These are phyloP conservation scores for Rattus norvegicus DNA, from an alignment of 2,113 vertebrate genomes.

Conservation along the genomic window DNA sequence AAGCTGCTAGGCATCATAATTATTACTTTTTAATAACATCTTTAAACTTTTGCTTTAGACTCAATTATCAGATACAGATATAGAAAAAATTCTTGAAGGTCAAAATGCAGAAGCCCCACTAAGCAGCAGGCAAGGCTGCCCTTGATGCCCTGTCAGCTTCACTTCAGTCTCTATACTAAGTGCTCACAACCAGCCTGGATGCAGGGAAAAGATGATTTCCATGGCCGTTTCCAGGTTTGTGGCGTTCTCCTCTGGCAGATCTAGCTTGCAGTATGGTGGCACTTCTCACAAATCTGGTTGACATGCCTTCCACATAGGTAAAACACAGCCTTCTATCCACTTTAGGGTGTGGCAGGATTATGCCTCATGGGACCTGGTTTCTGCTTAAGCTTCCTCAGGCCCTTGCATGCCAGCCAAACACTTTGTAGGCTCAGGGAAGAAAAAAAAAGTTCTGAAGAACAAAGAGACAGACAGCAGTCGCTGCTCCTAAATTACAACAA, in stretches of 20 bases:
- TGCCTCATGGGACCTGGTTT: conserved; percentile 55
- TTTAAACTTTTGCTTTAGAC: conserved; percentile 1
- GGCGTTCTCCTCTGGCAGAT: conserved; percentile 49
- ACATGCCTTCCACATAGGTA: conserved; percentile 57
- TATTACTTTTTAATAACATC: not conserved
- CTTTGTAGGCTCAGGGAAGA: conserved; percentile 62
- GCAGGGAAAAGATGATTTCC: conserved; percentile 57
- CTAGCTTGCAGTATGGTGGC: conserved; percentile 14
- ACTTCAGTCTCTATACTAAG: not conserved
- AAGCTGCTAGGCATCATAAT: not conserved
- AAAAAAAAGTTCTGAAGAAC: conserved; percentile 65
- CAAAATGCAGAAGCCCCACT: not conserved
- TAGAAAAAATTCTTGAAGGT: not conserved
- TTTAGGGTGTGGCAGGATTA: conserved; percentile 73
- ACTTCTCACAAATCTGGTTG: conserved; percentile 63
- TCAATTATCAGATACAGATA: not conserved
- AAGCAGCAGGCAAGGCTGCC: not conserved
- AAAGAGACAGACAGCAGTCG: conserved; percentile 62
- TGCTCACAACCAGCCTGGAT: conserved; percentile 26
- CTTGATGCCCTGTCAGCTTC: not conserved
- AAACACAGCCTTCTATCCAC: conserved; percentile 46
- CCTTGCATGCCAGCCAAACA: conserved; percentile 72
- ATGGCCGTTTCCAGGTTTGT: conserved; percentile 34
- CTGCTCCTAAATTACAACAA: conserved; percentile 75
- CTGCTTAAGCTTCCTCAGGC: conserved; percentile 75